Conservation (phyloP, 2,113 vertebrate genomes). For the Macquaria australasica region DNA sequence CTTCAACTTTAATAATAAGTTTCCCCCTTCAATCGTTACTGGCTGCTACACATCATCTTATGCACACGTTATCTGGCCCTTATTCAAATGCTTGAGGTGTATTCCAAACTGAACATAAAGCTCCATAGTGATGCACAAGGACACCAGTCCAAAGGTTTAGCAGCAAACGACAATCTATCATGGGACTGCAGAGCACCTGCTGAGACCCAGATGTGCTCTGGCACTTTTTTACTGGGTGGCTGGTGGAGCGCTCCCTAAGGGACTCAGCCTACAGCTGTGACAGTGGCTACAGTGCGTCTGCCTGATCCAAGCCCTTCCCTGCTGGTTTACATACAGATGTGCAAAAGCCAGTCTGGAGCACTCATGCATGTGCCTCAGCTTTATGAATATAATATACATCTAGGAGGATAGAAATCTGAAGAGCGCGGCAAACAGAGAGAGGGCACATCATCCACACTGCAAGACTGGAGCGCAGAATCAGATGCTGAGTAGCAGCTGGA, state of each 20-base stretch:
- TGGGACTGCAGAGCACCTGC: constrained; percentile 82
- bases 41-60: neutral
- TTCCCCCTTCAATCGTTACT: neutral
- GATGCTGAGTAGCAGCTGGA: constrained; percentile 41
- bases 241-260: constrained; percentile 78
- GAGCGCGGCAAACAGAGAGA: constrained; percentile 35
- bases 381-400: constrained; percentile 53
- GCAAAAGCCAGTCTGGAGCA: constrained; percentile 24
- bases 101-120: constrained; percentile 40
- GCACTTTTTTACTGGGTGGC: constrained; percentile 80
- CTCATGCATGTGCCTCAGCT: constrained; percentile 37
- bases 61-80: neutral
- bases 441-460: constrained; percentile 37
- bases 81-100: neutral
- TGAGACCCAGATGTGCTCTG: constrained; percentile 84
- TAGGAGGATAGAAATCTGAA: constrained; percentile 49
- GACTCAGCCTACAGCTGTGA: constrained; percentile 78
- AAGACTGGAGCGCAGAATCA: constrained; percentile 37
- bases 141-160: constrained; percentile 77
- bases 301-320: constrained; percentile 55
- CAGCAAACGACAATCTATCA: constrained; percentile 79
- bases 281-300: constrained; percentile 59
- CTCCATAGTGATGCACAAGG: constrained; percentile 58
- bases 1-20: neutral
- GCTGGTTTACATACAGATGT: constrained; percentile 72